Base-by-base conservation (phyloP, 2,888 invertebrate genomes). In the Sturmia bella region DNA sequence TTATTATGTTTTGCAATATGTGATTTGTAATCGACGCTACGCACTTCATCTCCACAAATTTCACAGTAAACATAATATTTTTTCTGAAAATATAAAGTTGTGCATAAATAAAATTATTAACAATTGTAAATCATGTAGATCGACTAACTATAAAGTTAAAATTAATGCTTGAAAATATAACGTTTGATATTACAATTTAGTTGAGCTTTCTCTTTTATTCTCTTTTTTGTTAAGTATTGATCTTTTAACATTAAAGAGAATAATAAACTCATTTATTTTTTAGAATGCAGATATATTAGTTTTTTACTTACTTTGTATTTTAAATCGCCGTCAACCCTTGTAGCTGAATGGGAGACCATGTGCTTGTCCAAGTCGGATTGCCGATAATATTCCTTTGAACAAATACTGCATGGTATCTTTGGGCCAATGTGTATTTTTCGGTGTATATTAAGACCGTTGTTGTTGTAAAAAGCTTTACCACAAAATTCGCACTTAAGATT, bases 401-500 rank as follows among this genome's bases (percentile, higher is more conserved):
- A 82, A 11, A 83, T 21, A 9, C 19, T 45, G 17, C 82, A 83
- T 15, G 39, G n/a, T 43, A 75, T 41, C 64, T 59, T 75, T 43
- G 63, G 59, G 9, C 79, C 82, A 39, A 79, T 61, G 41, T 83
- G 82, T 17, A 79, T 56, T 0, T 79, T 69, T 9, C 75, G n/a
- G 11, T 83, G 78, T 24, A 79, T 17, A 32, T 69, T 83, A n/a
- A 77, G 74, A 0, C 41, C 54, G 0, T 75, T 70, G 11, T 75
- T 63, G 0, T 72, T 24, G 27, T 48, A 83, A 15, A 75, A 83
- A 0, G 79, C 45, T 54, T 83, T 83, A 1, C 66, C 52, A 41
- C 82, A 83, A 56, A 57, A 79, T 5, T 83, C 82, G 41, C 82
- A 83, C 37, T 78, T 66, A 12, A 70, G 69, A 64, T 63, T 48